Evolutionary conservation across 92 coral and sea anemone species (phyloP), one percentile per base, ranked within the genome.

Genomic region (Diadumene lineata): DNA sequence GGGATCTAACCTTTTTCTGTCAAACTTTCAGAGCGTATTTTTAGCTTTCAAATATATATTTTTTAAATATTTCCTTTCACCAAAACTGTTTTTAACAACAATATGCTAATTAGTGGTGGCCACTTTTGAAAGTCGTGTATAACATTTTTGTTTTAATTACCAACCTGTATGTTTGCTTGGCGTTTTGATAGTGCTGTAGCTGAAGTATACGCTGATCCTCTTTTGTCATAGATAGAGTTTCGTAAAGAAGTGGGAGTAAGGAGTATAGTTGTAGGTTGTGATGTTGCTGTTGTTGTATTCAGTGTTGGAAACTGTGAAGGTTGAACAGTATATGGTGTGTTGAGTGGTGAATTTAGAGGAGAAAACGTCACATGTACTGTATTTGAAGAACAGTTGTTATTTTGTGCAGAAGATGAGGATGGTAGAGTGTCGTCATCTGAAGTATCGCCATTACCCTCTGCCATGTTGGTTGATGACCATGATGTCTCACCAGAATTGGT

Each of bases 291-390:
- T 50, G 60, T 62, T 8, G 66, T 28, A 3, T 11, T 74, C 46
- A 43, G n/a, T n/a, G 72, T 38, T 0, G 56, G 43, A 60, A 60
- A 60, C 56, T 74, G 79, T 44, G 69, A 43, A 0, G 79, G 48
- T 1, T 56, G 79, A 44, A 74, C 23, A 9, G 81, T 63, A 31
- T 76, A 80, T 17, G 89, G 89, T 30, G 89, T 85, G 56, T 85
- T 85, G 1, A 85, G 75, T 4, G 89, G 89, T 2, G 81, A 80
- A 44, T 82, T 85, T 17, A 82, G 78, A 31, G 85, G 65, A 0
- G 85, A 43, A 38, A 78, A 61, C 11, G 89, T 68, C 44, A 82
- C 82, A 48, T 68, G 78, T 21, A 69, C 82, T 23, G 79, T 61
- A 53, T 75, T 78, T 60, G 79, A 58, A 11, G 79, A 43, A 25